Evolutionary conservation across 2,113 vertebrate genomes (phyloP).

Genomic region (Hemicordylus capensis): DNA sequence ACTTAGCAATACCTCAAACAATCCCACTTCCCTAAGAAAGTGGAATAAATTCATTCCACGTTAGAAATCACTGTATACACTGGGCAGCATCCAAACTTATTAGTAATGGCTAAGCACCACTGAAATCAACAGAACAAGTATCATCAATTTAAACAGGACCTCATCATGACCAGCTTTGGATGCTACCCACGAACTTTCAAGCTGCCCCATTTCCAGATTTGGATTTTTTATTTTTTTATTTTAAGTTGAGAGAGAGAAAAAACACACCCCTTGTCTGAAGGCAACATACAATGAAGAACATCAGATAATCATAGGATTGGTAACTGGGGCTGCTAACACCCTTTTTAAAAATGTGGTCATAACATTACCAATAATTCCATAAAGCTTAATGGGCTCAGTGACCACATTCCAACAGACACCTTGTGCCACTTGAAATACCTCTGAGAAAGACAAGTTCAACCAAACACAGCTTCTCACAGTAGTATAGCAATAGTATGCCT

Average conservation of each 20-base stretch:
- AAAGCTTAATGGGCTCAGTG: not conserved
- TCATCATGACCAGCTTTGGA: no score
- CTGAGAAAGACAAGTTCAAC: not conserved
- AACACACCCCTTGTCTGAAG: no score
- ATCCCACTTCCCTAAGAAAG: not conserved
- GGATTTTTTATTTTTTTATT: not conserved
- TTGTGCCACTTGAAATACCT: not conserved
- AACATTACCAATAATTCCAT: not conserved
- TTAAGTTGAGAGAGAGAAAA: not conserved
- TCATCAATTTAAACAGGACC: no score
- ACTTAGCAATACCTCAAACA: not conserved
- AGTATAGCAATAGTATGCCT: not conserved
- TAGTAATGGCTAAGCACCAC: no score
- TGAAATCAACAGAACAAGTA: no score
- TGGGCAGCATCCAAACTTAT: no score
- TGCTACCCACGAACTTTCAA: no score
- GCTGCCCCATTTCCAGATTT: conserved; percentile 4
- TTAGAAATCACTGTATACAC: no score
- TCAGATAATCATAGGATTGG: no score
- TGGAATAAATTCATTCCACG: not conserved
- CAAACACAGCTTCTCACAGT: not conserved
- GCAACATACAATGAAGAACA: no score
- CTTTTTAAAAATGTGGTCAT: not conserved
- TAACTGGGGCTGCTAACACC: not conserved
- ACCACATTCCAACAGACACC: not conserved